Evolutionary conservation across 2,113 vertebrate genomes (phyloP), one percentile per base, ranked within the genome.

Genomic region (Columba janthina): DNA sequence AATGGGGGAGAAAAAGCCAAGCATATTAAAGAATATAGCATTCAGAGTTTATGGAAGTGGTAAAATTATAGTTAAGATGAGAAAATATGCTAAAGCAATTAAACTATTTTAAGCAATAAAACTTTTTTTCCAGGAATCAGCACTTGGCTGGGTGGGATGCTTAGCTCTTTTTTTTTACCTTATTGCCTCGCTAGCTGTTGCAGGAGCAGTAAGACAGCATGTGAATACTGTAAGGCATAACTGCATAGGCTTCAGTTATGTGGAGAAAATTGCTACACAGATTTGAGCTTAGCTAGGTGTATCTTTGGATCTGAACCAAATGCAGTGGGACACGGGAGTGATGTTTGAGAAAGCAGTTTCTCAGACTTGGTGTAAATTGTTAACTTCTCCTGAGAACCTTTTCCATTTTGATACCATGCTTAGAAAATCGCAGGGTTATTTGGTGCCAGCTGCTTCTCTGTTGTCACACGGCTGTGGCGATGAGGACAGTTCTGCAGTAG

Each of bases 391-490:
- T 28, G 50, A 54, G 38, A 78, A 64, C 14, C 15, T 51, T 83
- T 78, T 81, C n/a, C 5, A 5, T 71, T 90, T 90, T 80, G 42
- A 51, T 86, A 71, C 20, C 5, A 7, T 56, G 51, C 58, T 88
- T 82, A 62, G 25, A 84, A 87, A 69, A 72, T 61, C 48, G 77
- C 34, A 26, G 10, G 31, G 11, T 75, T 88, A 7, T 8, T 85
- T 32, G 3, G 19, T 90, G 12, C 40, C 51, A 38, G 3, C 40
- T 79, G 26, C 40, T 90, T 57, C 54, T 67, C 29, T 89, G 25
- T 51, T 50, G 34, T 72, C 53, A 44, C 36, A 7, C 2, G 0
- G 8, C 31, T 31, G 26, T 0, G 0, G 12, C 1, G 0, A 3
- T 15, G 21, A 88, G 31, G 10, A 72, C 8, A 10, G 28, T 69